These are phyloP conservation scores for Pyrocephalus nanus DNA, from an alignment of 2,797 vertebrate species.

Conservation along the genomic window DNA sequence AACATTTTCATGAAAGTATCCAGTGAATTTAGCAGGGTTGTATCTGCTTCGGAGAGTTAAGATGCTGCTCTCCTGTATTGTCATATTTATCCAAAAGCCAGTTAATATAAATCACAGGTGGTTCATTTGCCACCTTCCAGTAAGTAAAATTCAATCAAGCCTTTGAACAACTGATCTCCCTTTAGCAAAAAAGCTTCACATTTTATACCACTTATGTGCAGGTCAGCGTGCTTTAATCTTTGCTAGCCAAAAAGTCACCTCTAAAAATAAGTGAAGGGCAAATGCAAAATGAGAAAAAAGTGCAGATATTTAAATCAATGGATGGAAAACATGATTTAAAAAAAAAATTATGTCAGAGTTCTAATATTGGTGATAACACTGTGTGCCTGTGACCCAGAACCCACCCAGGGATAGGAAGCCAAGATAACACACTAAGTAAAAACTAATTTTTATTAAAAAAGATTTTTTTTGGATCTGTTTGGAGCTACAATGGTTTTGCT, in stretches of 20 bases:
- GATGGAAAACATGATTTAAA: background rate
- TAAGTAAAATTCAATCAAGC: background rate
- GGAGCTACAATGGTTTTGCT: background rate
- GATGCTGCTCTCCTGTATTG: background rate
- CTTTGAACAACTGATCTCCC: background rate
- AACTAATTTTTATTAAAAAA: background rate
- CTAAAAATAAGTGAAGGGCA: conserved; percentile 15
- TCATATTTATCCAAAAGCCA: background rate
- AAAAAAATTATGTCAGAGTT: background rate
- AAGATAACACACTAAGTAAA: background rate
- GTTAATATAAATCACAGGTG: conserved; percentile 1
- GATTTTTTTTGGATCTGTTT: background rate
- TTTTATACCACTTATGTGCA: conserved; percentile 11
- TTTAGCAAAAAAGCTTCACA: background rate
- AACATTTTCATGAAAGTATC: background rate
- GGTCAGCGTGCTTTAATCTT: background rate
- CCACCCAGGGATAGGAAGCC: background rate
- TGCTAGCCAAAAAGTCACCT: background rate
- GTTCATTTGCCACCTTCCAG: conserved; percentile 4
- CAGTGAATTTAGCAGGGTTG: background rate
- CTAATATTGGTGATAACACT: background rate
- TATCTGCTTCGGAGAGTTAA: background rate
- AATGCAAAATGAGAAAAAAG: background rate
- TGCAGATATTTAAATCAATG: background rate
- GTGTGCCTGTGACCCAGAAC: background rate